Evolutionary conservation across 2,888 invertebrate species (phyloP).

Genomic region (Apomyelois bistriatella): DNA sequence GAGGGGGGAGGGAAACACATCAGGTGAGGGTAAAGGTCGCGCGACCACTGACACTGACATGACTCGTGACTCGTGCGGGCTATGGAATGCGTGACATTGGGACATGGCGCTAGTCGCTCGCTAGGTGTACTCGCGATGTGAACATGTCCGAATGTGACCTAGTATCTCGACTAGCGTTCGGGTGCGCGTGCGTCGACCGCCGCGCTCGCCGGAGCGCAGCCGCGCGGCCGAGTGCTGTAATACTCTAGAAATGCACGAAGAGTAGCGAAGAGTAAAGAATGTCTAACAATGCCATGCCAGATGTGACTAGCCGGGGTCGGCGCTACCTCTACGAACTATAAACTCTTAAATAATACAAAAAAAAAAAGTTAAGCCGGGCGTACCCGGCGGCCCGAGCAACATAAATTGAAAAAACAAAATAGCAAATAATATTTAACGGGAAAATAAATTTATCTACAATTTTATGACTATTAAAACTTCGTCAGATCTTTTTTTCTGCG

Average conservation of each 20-base stretch:
- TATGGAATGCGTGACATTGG: conserved; percentile 22
- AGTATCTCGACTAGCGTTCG: background rate
- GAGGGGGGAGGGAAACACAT: conserved; percentile 53
- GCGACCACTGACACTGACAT: conserved; percentile 33
- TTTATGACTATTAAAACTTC: background rate
- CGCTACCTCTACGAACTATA: conserved; percentile 46
- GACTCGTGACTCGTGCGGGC: too few species aligned
- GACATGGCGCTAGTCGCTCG: conserved; percentile 19
- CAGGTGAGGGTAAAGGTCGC: conserved; percentile 37
- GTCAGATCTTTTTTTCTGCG: background rate
- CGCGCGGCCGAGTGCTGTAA: too few species aligned
- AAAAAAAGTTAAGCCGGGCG: conserved; percentile 17
- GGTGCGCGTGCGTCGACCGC: background rate
- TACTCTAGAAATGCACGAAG: conserved; percentile 27
- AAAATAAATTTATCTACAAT: conserved; percentile 1
- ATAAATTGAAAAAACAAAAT: conserved; percentile 20
- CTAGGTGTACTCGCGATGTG: conserved; percentile 8
- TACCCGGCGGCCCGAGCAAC: conserved; percentile 21
- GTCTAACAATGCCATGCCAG: conserved; percentile 67
- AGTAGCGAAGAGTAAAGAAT: conserved; percentile 53
- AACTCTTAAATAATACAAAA: conserved; percentile 29
- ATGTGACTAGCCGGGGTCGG: conserved; percentile 53
- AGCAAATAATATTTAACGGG: conserved; percentile 21
- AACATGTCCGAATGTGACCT: conserved; percentile 19
- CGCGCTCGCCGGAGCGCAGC: background rate